phyloP scores from a whole-genome alignment of 2,113 vertebrate genomes.

The Willisornis vidua region DNA sequence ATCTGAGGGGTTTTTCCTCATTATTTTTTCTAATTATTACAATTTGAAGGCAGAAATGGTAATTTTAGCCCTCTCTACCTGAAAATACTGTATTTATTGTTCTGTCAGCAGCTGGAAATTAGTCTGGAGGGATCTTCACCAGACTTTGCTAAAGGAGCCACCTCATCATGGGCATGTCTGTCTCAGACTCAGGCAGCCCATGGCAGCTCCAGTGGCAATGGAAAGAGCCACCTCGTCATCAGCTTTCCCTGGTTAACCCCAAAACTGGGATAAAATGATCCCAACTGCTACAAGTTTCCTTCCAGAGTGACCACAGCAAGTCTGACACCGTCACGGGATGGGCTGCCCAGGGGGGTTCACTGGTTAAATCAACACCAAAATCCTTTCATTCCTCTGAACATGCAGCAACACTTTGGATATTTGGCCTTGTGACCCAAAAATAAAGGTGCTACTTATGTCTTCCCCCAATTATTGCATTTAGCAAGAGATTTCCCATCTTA shows the following conservation, averaged over 20 bases:
- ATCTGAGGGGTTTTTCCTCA: not conserved
- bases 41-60: not conserved
- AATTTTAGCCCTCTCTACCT: not conserved
- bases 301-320: not conserved
- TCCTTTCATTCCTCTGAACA: not conserved
- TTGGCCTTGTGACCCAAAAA: not conserved
- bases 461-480: not conserved
- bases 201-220: not conserved
- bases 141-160: not conserved
- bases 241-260: not conserved
- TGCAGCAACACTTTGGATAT: rapidly evolving
- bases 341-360: not conserved
- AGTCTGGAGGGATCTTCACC: not conserved
- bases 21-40: not conserved
- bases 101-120: not conserved
- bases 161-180: not conserved
- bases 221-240: not conserved
- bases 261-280: not conserved
- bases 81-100: not conserved
- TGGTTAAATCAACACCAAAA: not conserved
- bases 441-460: not conserved
- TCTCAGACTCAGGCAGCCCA: not conserved
- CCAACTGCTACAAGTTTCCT: not conserved
- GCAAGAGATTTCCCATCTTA: not conserved
- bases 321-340: not conserved